Evolutionary conservation across 2,797 vertebrate species (phyloP).

Genomic region (Macropus fuliginosus): DNA sequence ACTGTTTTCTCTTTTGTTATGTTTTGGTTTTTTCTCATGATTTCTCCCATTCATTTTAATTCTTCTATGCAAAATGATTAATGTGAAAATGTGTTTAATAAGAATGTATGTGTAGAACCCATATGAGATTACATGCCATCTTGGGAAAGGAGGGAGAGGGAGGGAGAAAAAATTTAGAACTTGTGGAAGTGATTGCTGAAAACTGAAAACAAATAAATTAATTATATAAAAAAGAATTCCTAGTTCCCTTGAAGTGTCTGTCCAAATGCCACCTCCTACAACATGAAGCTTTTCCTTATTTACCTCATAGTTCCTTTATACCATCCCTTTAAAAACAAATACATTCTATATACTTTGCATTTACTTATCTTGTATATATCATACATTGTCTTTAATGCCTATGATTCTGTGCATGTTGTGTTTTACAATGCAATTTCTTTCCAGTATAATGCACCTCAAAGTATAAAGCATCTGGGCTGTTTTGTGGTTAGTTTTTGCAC

Average conservation of each 20-base stretch:
- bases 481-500: background rate
- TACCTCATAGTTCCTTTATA: background rate
- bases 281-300: background rate
- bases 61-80: too few relatives aligned
- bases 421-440: background rate
- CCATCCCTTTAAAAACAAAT: background rate
- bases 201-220: too few relatives aligned
- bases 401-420: background rate
- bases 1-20: too few relatives aligned
- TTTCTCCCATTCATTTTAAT: too few relatives aligned
- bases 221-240: background rate
- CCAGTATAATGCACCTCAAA: background rate
- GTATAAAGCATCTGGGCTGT: background rate
- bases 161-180: too few relatives aligned
- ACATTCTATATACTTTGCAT: background rate
- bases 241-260: background rate
- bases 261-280: background rate
- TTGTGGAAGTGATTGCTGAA: too few relatives aligned
- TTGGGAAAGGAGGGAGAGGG: too few relatives aligned
- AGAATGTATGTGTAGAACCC: too few relatives aligned
- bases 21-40: too few relatives aligned
- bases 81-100: too few relatives aligned
- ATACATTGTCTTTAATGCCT: background rate
- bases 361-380: background rate
- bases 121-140: too few relatives aligned